Evolutionary conservation across 2,888 invertebrate genomes (phyloP), one percentile per base, ranked within the genome.

Genomic region (Perithous albicinctus): DNA sequence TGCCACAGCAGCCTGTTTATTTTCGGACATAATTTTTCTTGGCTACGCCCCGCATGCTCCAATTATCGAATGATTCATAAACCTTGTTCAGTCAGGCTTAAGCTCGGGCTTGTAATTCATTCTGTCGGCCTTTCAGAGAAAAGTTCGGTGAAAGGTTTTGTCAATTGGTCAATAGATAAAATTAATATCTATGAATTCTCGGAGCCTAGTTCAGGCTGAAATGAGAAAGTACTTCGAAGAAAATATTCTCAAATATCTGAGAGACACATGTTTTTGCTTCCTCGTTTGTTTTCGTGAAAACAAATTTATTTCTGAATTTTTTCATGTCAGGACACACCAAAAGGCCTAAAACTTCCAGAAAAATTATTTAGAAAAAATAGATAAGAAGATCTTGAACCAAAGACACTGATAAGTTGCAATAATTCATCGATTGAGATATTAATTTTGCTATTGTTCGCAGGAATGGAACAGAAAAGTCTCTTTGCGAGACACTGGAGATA

Each of bases 41-140:
- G 54, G 43, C 56, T 38, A 73, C 41, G 66, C 38, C 61, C 66
- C 41, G 29, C 66, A 41, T 66, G 23, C 46, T 43, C 56, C 32
- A 73, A 70, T 59, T 41, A 69, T 70, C 51, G 38, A 35, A n/a
- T 38, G 59, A 76, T 3, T 69, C 76, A 76, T 38, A 76, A 48
- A 3, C 38, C 56, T 7, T n/a, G 29, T 41, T 70, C 29, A 41
- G 18, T 26, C 29, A 41, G 10, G 8, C 18, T 43, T 8, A 10
- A 5, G 12, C 3, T 6, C 51, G 26, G 15, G 4, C 23, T 7
- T 8, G n/a, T n/a, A 23, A 38, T 69, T 20, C 32, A 10, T 32
- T 35, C 7, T 61, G 15, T 15, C 38, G 3, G 1, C 20, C 35
- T n/a, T 46, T 38, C 7, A 18, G 5, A 38, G 41, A 1, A 63